Evolutionary conservation across 35 echinoderm and acorn worm genomes (phyloP).

Genomic region (Heliocidaris erythrogramma): DNA sequence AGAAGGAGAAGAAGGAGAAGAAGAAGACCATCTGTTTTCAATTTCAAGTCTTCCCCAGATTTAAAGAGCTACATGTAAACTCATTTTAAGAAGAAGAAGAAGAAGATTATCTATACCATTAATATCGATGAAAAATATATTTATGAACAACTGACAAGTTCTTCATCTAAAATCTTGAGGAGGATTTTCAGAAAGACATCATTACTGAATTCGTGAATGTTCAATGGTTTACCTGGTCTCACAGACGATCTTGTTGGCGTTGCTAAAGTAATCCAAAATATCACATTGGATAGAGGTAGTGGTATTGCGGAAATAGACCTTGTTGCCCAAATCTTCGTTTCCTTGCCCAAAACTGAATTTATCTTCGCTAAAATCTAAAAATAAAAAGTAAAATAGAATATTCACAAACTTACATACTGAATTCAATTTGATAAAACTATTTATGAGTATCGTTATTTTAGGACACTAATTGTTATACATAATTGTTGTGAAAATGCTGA

Average conservation of each 20-base stretch:
- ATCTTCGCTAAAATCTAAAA: constrained; percentile 73
- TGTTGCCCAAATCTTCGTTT: constrained; percentile 77
- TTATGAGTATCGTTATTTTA: too few relatives aligned
- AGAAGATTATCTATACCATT: background rate
- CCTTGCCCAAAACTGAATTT: constrained; percentile 80
- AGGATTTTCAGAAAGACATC: background rate
- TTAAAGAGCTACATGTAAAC: too few relatives aligned
- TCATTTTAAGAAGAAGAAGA: too few relatives aligned
- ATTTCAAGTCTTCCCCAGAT: too few relatives aligned
- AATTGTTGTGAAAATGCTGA: too few relatives aligned
- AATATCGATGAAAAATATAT: background rate
- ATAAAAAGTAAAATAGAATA: background rate
- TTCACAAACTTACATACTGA: too few relatives aligned
- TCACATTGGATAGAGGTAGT: constrained; percentile 76
- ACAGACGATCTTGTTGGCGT: constrained; percentile 65
- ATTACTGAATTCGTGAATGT: background rate
- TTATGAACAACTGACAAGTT: background rate
- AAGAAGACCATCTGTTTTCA: too few relatives aligned
- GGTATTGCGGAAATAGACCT: constrained; percentile 61
- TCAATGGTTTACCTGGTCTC: constrained; percentile 72
- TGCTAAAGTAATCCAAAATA: constrained; percentile 79
- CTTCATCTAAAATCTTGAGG: background rate
- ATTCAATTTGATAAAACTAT: too few relatives aligned
- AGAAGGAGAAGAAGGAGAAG: too few relatives aligned
- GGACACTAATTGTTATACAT: too few relatives aligned